Percentiles rank a stretch among this genome's conserved stretches.
These are phyloP conservation scores for Misgurnus anguillicaudatus DNA, from an alignment of 2,113 vertebrate genomes.

Conservation along the genomic window DNA sequence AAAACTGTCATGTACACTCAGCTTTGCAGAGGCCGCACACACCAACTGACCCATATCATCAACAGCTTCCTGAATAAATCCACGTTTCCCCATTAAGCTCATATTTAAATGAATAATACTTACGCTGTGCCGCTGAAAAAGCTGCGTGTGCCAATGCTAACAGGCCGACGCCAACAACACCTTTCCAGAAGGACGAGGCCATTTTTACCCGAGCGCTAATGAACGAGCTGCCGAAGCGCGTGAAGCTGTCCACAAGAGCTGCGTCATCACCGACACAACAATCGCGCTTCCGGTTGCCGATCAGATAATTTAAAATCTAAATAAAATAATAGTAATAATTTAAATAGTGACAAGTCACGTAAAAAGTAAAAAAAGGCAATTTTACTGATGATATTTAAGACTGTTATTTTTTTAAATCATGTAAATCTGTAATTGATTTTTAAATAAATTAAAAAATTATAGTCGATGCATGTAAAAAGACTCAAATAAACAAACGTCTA, in stretches of 20 bases:
- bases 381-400: too few relatives aligned
- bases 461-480: too few relatives aligned
- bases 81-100: not conserved
- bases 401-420: too few relatives aligned
- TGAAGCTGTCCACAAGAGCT: slow-evolving; percentile 21
- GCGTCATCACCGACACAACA: slow-evolving; percentile 8
- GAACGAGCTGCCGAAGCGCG: not conserved
- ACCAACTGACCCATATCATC: not conserved
- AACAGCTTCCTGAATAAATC: not conserved
- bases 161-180: slow-evolving; percentile 89
- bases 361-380: too few relatives aligned
- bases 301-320: not conserved
- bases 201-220: slow-evolving; percentile 70
- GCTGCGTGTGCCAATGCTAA: slow-evolving; percentile 93
- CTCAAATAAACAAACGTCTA: too few relatives aligned
- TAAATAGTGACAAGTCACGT: not conserved
- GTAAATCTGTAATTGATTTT: too few relatives aligned
- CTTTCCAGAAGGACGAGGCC: slow-evolving; percentile 93
- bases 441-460: too few relatives aligned
- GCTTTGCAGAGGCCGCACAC: slow-evolving; percentile 19
- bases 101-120: slow-evolving; percentile 54
- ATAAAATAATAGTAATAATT: not conserved
- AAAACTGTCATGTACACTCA: slow-evolving; percentile 11
- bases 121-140: slow-evolving; percentile 93
- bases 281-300: slow-evolving; percentile 22